Evolutionary conservation across 64 coral and sea anemone genomes (phyloP), one percentile per base, ranked within the genome.

Genomic region (Acropora yongei): DNA sequence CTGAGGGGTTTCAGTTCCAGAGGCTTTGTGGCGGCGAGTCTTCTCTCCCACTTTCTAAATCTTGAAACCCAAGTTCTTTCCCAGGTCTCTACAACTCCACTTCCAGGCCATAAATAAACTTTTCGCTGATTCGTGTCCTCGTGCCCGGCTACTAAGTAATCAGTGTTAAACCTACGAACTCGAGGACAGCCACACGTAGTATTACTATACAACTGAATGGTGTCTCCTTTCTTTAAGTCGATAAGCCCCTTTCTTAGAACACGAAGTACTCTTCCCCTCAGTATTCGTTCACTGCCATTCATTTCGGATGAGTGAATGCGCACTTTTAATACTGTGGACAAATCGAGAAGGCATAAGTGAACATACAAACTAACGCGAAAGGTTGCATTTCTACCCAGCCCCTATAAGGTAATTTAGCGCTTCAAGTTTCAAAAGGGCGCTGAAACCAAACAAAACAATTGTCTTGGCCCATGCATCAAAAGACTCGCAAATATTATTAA

Each of bases 141-240:
- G 30, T 85, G 82, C 19, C 82, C 82, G 1, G 82, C 82, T 3
- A 85, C 82, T 45, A 85, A 85, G 43, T 71, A 85, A 18, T 68
- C 61, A 0, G 18, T 17, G 82, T 85, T 68, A 3, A 72, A 1
- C 82, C 46, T 5, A 45, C 14, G 8, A 71, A 85, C 65, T 65
- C 68, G 82, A 30, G 82, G 82, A 85, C 63, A 85, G 58, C 72
- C n/a, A 48, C 82, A 85, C 1, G 82, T 85, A 44, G 45, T 72
- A 72, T 85, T 85, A 2, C 82, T 85, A 65, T 49, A 44, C 44
- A 85, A 44, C 2, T 17, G 19, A n/a, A 85, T 30, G 8, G 63
- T 49, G 18, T 85, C 82, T 48, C 82, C 82, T 19, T 85, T 85
- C 82, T 48, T 85, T 12, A 85, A 85, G 44, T 85, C 61, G 8